Conservation (phyloP, 2,113 vertebrate genomes). For the Dasyurus viverrinus region DNA sequence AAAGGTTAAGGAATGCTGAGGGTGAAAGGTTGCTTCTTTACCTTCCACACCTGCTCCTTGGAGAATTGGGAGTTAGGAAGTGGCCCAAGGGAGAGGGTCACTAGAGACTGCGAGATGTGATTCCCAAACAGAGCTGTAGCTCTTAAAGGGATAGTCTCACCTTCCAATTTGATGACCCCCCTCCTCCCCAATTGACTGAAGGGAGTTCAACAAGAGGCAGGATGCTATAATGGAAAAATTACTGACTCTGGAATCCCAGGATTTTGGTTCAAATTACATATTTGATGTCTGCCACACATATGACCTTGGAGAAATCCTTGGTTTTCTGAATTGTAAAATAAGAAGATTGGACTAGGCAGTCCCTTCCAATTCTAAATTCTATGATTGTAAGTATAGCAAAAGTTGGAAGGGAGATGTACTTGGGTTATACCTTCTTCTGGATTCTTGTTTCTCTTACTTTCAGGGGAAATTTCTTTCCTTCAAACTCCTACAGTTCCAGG, state of each 20-base stretch:
- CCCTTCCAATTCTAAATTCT: neutral
- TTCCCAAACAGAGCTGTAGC: neutral
- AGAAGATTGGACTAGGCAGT: neutral
- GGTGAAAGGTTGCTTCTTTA: neutral
- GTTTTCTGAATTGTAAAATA: neutral
- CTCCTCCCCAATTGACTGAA: neutral
- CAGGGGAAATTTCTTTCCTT: neutral
- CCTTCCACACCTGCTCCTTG: neutral
- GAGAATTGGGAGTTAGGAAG: neutral
- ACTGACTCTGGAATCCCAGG: neutral
- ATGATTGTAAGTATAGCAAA: neutral
- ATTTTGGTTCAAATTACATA: neutral
- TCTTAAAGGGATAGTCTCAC: neutral
- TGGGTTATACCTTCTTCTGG: neutral
- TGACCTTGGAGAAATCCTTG: neutral
- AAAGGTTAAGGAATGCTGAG: neutral
- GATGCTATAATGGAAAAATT: neutral
- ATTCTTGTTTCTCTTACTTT: neutral
- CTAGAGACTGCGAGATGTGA: neutral
- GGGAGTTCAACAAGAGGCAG: neutral
- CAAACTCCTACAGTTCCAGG: neutral
- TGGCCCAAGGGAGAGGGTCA: neutral
- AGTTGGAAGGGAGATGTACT: neutral
- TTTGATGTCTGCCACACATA: neutral
- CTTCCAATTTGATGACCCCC: neutral